These are phyloP conservation scores for Notodonta ziczac DNA, from an alignment of 2,888 invertebrate species.

Conservation along the genomic window DNA sequence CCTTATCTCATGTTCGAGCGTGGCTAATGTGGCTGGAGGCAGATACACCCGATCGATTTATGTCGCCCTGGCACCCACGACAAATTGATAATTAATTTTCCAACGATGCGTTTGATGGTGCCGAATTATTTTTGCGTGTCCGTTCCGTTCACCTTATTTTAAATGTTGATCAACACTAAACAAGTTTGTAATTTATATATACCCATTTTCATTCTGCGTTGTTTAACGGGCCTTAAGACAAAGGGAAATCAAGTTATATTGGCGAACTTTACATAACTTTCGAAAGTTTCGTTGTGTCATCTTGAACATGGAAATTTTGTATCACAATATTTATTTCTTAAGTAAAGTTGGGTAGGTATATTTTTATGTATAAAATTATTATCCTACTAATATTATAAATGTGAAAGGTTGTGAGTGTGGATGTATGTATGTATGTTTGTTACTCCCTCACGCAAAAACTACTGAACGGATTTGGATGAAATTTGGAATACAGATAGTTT, in stretches of 20 bases:
- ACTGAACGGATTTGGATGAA: too few species aligned
- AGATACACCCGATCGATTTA: slow-evolving; percentile 82
- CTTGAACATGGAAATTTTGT: neutral
- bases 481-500: too few species aligned
- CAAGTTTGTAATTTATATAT: slow-evolving; percentile 33
- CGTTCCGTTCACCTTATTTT: slow-evolving; percentile 48
- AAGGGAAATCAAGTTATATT: slow-evolving; percentile 10
- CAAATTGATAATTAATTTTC: slow-evolving; percentile 84
- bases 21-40: slow-evolving; percentile 81
- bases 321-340: neutral
- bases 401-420: too few species aligned
- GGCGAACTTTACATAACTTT: slow-evolving; percentile 1
- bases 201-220: too few species aligned
- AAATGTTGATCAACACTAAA: slow-evolving; percentile 58
- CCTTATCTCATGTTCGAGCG: slow-evolving; percentile 80
- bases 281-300: neutral
- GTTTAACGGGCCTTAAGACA: neutral
- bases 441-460: too few species aligned
- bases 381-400: too few species aligned
- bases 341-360: neutral
- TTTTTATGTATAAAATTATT: too few species aligned
- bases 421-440: too few species aligned
- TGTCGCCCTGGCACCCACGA: slow-evolving; percentile 82
- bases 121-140: slow-evolving; percentile 77
- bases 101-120: slow-evolving; percentile 75